These are phyloP conservation scores for Lithophane socia DNA, from an alignment of 2,888 invertebrate genomes.

Conservation along the genomic window DNA sequence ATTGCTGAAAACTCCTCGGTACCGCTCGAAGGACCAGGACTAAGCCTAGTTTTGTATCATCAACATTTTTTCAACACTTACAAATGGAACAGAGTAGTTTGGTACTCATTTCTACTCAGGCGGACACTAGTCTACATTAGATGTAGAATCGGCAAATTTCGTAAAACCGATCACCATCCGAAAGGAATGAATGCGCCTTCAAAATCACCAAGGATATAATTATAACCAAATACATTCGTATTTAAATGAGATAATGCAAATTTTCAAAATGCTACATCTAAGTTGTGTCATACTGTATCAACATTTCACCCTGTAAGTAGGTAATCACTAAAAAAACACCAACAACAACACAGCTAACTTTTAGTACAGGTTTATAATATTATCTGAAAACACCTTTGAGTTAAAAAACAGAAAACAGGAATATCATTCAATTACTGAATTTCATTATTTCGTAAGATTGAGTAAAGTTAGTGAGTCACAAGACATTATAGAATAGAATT, in stretches of 20 bases:
- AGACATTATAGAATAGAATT: neutral
- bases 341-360: slow-evolving; percentile 12
- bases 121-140: no score
- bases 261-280: no score
- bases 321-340: neutral
- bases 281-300: neutral
- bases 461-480: neutral
- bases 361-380: neutral
- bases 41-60: neutral
- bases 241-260: no score
- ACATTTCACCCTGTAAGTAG: neutral
- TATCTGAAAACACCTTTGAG: neutral
- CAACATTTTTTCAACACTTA: neutral
- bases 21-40: neutral
- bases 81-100: neutral
- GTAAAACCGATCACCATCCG: no score
- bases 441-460: neutral
- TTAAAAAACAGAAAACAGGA: neutral
- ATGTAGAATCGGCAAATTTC: no score
- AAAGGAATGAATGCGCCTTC: no score
- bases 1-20: neutral
- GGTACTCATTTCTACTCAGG: neutral
- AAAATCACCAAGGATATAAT: no score
- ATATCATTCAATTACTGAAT: neutral
- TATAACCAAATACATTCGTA: no score